Base-by-base conservation (phyloP, 2,888 invertebrate species). In the Drosophila paranaensis region DNA sequence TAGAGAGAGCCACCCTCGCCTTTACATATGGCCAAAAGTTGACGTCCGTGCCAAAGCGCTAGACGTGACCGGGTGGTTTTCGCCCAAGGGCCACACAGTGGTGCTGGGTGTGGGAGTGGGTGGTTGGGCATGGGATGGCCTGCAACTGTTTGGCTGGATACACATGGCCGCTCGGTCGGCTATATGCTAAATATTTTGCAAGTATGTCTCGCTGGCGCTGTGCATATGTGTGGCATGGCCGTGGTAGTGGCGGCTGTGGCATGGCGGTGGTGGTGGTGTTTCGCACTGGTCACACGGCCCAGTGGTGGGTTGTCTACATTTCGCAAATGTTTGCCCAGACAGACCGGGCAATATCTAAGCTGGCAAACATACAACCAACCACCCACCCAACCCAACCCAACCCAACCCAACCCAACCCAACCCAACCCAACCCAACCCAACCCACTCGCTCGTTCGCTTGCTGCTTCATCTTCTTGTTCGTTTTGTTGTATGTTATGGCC, bases 21-120 rank as follows among this genome's bases (percentile, higher is more conserved):
- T 72, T 79, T 87, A 87, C 84, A 89, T 88, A 86, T 89, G 90
- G 73, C 83, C 88, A 81, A 86, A 84, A 81, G 84, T 76, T 85
- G 80, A 80, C 71, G 83, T 65, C 81, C 77, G 70, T 64, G 63
- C 77, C 77, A 69, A 78, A 69, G 74, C 71, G 70, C 69, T 65
- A 62, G 75, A 81, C 81, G 74, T 79, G 78, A 69, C 75, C 80
- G 84, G 88, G 84, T 81, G 71, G 66, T 69, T 79, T 82, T 82
- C 50, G 84, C 78, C 71, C 71, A 78, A 53, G 60, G 56, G 46
- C 70, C 58, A 40, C 58, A 45, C 54, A 35, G 54, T 14, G 27
- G 35, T 8, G 73, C 43, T 14, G 60, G 30, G 3, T 8, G n/a
- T 6, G 27, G 40, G 20, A 20, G 20, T 30, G 46, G 13, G 39